Base-by-base conservation (phyloP, 2,797 vertebrate genomes). In the Xiphophorus birchmanni region DNA sequence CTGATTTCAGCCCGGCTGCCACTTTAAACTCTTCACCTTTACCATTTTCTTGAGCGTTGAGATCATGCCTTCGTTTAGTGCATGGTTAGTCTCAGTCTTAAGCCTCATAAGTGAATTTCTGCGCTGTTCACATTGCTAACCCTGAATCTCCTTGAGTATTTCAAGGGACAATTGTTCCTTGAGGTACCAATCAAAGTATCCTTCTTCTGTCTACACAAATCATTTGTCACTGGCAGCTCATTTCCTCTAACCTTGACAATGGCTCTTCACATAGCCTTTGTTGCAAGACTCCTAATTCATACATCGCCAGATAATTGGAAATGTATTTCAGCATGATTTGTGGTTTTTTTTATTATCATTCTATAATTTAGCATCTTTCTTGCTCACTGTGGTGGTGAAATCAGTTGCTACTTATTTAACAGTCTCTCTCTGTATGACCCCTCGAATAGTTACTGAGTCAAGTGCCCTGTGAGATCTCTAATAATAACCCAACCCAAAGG, bases 1-100 rank as follows among this genome's bases (percentile, higher is more conserved):
- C 94, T 87, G 48, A 81, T 77, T 80, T 85, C 81, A 40, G 60
- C 76, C 80, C 7, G 76, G 35, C 90, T 93, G 93, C 94, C 63
- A 93, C 87, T 91, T 87, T 95, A 95, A 95, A 93, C 94, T 89
- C 82, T 95, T 96, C 93, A 96, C 95, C 95, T 96, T 96, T 96
- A 95, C 92, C 94, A 95, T 95, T 95, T 95, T 83, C 90, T 89
- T 54, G 56, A 78, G 63, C 7, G 74, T 84, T 80, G 5, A 54
- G 88, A 90, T 85, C 80, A 86, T 86, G 88, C 91, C 92, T 90
- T 85, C 84, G 78, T 63, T 75, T 47, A 89, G 76, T 5, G n/a
- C 78, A 77, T 17, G 60, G 75, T 80, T 63, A 42, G 78, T n/a
- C 60, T 86, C 60, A 2, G 73, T 40, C 42, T 26, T 52, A 54